phyloP scores from a whole-genome alignment of 2,888 invertebrate species.

The Monochamus alternatus region DNA sequence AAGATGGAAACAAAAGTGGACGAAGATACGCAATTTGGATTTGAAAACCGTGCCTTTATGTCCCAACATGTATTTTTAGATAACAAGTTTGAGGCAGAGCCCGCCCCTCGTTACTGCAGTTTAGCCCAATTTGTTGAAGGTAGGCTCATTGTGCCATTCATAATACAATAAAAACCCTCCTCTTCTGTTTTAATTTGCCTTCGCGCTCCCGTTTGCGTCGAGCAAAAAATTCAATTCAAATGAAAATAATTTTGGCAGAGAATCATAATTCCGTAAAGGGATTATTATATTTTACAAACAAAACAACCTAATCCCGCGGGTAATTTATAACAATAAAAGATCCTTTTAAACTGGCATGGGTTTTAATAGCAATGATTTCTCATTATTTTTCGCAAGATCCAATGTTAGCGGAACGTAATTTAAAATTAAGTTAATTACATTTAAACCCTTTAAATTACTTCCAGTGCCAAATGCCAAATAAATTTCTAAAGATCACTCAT shows the following conservation, averaged over 20 bases:
- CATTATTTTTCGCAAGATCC: too few species aligned
- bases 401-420: too few species aligned
- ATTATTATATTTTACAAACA: too few species aligned
- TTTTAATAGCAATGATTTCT: too few species aligned
- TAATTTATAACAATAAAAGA: too few species aligned
- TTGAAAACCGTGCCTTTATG: constrained; percentile 82
- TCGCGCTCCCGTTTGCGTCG: not conserved
- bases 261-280: not conserved
- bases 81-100: constrained; percentile 70
- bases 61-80: constrained; percentile 67
- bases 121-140: constrained; percentile 88
- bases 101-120: constrained; percentile 82
- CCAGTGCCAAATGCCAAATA: too few species aligned
- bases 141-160: constrained; percentile 33
- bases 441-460: too few species aligned
- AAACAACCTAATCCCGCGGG: too few species aligned
- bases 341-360: too few species aligned
- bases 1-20: constrained; percentile 67
- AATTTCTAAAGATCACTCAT: too few species aligned
- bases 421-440: too few species aligned
- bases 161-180: constrained; percentile 10
- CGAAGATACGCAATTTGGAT: constrained; percentile 78
- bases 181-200: constrained; percentile 6
- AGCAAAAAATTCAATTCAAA: not conserved
- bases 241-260: not conserved